Base-by-base conservation (phyloP, 2,888 invertebrate genomes). In the Cephus sareptanus region DNA sequence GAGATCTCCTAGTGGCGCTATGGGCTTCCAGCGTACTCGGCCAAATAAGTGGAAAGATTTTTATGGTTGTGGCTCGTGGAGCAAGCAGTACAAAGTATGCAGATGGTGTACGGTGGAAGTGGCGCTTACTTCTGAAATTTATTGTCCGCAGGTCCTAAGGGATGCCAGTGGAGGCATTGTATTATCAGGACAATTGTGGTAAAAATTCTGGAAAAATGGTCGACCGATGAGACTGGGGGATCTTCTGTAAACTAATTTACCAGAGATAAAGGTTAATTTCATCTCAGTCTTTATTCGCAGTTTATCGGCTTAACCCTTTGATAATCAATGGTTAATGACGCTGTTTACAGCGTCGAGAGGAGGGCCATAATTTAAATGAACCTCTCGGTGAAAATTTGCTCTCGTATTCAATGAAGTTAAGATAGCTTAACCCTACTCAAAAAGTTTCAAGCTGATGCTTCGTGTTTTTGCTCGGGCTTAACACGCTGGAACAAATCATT, bases 321-420 rank as follows among this genome's bases (percentile, higher is more conserved):
- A 85, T 85, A 85, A 85, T 84, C 84, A 82, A 84, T 83, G 82
- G 81, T 82, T 85, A 85, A 86, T 80, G 85, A 84, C 75, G 80
- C 80, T 82, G 84, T 85, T 86, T 85, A 85, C 85, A 83, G 76
- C 80, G 74, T 40, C 75, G 40, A 75, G 75, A 75, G 75, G 70
- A 70, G 70, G 70, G 56, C 71, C 56, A 34, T 75, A 83, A 83
- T 83, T 84, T 80, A 77, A 83, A 86, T 73, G 75, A 79, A 77
- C 68, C 69, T 75, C 31, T 69, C 73, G 78, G 78, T 74, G 56
- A 70, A 79, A 77, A 78, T 34, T 76, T 76, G 74, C 77, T 75
- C 34, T 33, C 68, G 31, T 56, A n/a, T 56, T 70, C 75, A 70
- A 71, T 69, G 70, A 33, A 75, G 37, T 34, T 71, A 40, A 37